phyloP scores from a whole-genome alignment of 2,797 vertebrate species.

The Acanthornis magna region DNA sequence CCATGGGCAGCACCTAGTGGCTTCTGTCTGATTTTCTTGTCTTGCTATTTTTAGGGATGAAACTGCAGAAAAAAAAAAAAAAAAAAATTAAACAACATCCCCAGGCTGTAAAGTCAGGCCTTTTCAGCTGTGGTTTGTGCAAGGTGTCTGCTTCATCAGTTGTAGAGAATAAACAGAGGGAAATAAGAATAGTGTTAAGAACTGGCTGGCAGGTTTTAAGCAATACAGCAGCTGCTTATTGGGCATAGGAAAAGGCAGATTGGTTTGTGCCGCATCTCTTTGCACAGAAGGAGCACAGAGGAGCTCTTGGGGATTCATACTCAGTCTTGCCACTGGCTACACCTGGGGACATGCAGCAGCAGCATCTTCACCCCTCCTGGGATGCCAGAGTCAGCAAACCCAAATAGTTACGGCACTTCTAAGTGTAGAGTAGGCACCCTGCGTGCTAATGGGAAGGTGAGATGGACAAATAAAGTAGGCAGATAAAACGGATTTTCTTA shows the following conservation, averaged over 20 bases:
- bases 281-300: background rate
- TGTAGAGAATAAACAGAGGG: background rate
- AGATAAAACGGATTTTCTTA: background rate
- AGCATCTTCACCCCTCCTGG: background rate
- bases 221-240: background rate
- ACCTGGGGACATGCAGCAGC: background rate
- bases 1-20: background rate
- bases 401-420: fast-evolving
- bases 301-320: fast-evolving
- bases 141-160: background rate
- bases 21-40: background rate
- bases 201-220: background rate
- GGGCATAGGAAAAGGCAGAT: background rate
- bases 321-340: background rate
- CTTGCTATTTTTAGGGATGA: background rate
- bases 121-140: background rate
- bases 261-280: background rate
- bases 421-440: background rate
- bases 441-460: background rate
- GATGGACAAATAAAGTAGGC: background rate
- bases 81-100: background rate
- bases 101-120: background rate
- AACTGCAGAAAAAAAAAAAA: background rate
- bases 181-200: background rate
- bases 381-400: background rate